Conservation (phyloP, 2,113 vertebrate species). For the Ondatra zibethicus region DNA sequence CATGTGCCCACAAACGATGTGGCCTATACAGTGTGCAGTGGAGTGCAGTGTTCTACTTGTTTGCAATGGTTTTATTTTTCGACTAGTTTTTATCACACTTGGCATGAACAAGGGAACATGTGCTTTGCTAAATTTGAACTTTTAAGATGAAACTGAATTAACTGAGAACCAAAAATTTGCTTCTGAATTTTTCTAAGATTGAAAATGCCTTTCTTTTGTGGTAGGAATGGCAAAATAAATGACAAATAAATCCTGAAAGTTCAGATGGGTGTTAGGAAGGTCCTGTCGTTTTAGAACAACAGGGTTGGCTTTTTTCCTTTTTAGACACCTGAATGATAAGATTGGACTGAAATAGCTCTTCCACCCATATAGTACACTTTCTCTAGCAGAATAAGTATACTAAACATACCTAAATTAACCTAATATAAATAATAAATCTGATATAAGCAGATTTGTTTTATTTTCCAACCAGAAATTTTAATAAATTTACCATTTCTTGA, state of each 20-base stretch:
- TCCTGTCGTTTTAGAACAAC: conserved; percentile 66
- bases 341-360: conserved; percentile 24
- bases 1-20: conserved; percentile 65
- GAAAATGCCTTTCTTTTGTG: conserved; percentile 79
- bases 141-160: conserved; percentile 82
- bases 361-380: conserved; percentile 23
- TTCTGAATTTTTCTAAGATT: conserved; percentile 81
- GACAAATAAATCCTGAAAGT: conserved; percentile 77
- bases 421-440: conserved; percentile 30
- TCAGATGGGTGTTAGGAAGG: conserved; percentile 69
- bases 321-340: conserved; percentile 54
- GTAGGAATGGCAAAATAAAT: conserved; percentile 75
- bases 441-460: conserved; percentile 31
- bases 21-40: conserved; percentile 71
- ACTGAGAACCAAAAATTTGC: conserved; percentile 80
- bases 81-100: conserved; percentile 82
- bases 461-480: conserved; percentile 49
- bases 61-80: conserved; percentile 82
- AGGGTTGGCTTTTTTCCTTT: background rate
- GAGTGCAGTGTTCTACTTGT: conserved; percentile 82
- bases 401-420: conserved; percentile 48
- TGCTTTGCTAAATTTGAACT: conserved; percentile 84
- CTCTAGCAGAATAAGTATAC: conserved; percentile 37
- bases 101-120: conserved; percentile 78
- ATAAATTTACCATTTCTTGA: conserved; percentile 63